Evolutionary conservation across 2,113 vertebrate genomes (phyloP).

Genomic region (Phyllostomus discolor): DNA sequence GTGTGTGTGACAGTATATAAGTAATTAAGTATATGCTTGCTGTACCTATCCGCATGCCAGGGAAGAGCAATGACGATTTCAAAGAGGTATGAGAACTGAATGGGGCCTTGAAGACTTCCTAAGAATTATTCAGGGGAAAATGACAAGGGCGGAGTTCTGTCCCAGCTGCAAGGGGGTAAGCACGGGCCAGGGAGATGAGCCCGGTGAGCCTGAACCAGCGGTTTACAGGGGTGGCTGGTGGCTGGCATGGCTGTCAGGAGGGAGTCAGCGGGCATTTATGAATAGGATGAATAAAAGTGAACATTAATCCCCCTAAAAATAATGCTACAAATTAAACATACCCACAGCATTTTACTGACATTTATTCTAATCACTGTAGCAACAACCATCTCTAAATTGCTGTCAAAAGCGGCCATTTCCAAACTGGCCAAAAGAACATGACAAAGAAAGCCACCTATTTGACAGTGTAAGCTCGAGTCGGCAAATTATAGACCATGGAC

Average conservation of each 20-base stretch:
- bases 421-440: background rate
- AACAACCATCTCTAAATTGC: background rate
- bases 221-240: background rate
- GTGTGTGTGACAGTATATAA: background rate
- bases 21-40: background rate
- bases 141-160: background rate
- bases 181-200: fast-evolving
- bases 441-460: background rate
- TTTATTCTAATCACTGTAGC: background rate
- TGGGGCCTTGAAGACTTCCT: background rate
- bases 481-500: background rate
- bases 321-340: background rate
- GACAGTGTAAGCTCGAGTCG: background rate
- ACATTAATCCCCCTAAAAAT: background rate
- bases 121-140: background rate
- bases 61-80: background rate
- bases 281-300: background rate
- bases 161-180: background rate
- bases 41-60: background rate
- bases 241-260: background rate
- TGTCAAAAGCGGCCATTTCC: background rate
- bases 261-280: background rate
- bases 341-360: background rate
- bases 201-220: background rate
- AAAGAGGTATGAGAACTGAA: background rate